Conservation (phyloP, 2,113 vertebrate species). For the Apus apus region DNA sequence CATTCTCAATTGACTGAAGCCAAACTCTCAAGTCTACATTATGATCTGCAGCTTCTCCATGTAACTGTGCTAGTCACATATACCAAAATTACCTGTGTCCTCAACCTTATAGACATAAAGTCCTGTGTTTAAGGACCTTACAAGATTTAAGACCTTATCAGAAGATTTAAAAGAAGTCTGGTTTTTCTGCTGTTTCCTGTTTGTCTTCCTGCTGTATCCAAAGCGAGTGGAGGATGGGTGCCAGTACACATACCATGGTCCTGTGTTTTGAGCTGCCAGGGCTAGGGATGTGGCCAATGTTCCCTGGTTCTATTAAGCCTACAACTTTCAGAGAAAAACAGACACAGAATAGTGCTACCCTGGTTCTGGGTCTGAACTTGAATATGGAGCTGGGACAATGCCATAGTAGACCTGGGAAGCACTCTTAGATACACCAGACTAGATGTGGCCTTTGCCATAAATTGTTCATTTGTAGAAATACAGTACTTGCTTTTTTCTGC, state of each 20-base stretch:
- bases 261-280: not conserved
- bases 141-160: not conserved
- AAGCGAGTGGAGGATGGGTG: not conserved
- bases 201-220: not conserved
- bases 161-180: not conserved
- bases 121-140: not conserved
- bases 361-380: not conserved
- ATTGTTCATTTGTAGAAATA: not conserved
- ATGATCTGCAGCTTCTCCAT: not conserved
- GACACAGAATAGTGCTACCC: not conserved
- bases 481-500: not conserved
- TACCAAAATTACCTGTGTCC: not conserved
- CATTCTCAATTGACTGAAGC: not conserved
- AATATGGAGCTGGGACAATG: not conserved
- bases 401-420: not conserved
- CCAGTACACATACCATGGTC: fast-evolving
- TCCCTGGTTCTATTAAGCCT: not conserved
- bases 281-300: not conserved
- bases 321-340: not conserved
- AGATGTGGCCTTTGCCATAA: not conserved
- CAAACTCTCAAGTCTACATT: not conserved
- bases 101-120: not conserved
- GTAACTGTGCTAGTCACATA: not conserved
- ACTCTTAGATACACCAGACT: not conserved
- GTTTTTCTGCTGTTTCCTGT: not conserved